Evolutionary conservation across 2,797 vertebrate species (phyloP).

Genomic region (Macroramphosus scolopax): DNA sequence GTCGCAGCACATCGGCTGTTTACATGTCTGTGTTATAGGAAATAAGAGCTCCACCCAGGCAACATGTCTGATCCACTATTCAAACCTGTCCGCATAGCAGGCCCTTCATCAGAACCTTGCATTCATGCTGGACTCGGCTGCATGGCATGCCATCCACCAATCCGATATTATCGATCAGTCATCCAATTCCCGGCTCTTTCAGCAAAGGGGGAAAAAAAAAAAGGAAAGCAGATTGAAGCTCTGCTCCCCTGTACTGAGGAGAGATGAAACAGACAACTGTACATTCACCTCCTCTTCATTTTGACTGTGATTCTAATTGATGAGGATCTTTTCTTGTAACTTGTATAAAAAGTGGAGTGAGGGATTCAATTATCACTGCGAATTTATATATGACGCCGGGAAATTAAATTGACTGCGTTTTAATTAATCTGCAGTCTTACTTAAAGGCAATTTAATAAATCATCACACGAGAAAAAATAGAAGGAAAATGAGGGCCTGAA

Average conservation of each 20-base stretch:
- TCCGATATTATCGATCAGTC: constrained; percentile 75
- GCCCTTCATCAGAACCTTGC: constrained; percentile 65
- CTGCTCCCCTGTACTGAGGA: constrained; percentile 37
- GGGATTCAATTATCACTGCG: constrained; percentile 76
- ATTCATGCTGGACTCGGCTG: constrained; percentile 73
- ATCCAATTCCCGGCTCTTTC: constrained; percentile 75
- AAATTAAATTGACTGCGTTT: constrained; percentile 80
- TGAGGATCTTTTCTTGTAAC: constrained; percentile 58
- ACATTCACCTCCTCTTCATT: constrained; percentile 46
- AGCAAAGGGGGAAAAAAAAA: constrained; percentile 53
- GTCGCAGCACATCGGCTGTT: constrained; percentile 33
- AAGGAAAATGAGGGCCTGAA: constrained; percentile 57
- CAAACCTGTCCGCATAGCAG: constrained; percentile 51
- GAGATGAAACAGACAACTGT: constrained; percentile 42
- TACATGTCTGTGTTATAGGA: constrained; percentile 37
- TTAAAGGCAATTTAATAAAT: constrained; percentile 82
- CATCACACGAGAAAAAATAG: constrained; percentile 56
- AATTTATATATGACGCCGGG: constrained; percentile 70
- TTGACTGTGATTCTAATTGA: constrained; percentile 53
- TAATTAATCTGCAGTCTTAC: constrained; percentile 82
- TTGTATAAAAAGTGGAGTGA: constrained; percentile 45
- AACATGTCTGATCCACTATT: constrained; percentile 56
- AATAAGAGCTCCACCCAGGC: constrained; percentile 55
- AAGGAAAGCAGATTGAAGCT: constrained; percentile 57
- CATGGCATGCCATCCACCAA: constrained; percentile 71